phyloP scores from a whole-genome alignment of 2,888 invertebrate species.

The Leucophora obtusa region DNA sequence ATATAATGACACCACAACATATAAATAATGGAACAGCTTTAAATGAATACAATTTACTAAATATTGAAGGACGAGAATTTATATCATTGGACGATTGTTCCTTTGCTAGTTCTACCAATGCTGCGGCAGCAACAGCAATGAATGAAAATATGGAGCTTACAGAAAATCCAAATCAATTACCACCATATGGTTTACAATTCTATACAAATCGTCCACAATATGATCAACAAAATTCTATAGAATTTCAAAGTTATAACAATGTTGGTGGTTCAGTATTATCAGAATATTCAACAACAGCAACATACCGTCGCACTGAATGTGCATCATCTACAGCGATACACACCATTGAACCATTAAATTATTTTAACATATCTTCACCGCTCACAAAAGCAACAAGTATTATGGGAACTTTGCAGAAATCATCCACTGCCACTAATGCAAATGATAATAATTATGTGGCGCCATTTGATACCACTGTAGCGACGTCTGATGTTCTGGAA shows the following conservation, averaged over 20 bases:
- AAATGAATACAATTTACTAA: constrained; percentile 71
- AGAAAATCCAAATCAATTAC: constrained; percentile 52
- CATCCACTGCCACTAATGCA: constrained; percentile 11
- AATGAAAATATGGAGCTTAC: constrained; percentile 28
- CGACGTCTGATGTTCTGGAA: constrained; percentile 70
- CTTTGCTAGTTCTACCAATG: constrained; percentile 14
- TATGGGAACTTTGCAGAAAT: constrained; percentile 27
- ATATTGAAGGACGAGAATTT: constrained; percentile 72
- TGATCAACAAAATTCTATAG: constrained; percentile 56
- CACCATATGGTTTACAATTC: constrained; percentile 54
- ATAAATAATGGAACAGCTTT: constrained; percentile 27
- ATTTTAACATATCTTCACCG: constrained; percentile 67
- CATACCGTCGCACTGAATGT: constrained; percentile 48
- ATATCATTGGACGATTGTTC: constrained; percentile 68
- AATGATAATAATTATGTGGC: constrained; percentile 58
- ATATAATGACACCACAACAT: constrained; percentile 63
- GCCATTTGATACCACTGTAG: constrained; percentile 36
- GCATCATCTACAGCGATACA: constrained; percentile 71
- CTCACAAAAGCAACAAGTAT: constrained; percentile 49
- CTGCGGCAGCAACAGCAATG: constrained; percentile 10
- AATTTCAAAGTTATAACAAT: constrained; percentile 59
- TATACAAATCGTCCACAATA: constrained; percentile 45
- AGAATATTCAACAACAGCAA: constrained; percentile 23
- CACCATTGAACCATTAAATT: constrained; percentile 77
- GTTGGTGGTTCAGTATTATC: constrained; percentile 37